Percentiles rank a stretch among this genome's conserved stretches.
Evolutionary conservation across 2,888 invertebrate genomes (phyloP).

Genomic region (Erebia aethiops): DNA sequence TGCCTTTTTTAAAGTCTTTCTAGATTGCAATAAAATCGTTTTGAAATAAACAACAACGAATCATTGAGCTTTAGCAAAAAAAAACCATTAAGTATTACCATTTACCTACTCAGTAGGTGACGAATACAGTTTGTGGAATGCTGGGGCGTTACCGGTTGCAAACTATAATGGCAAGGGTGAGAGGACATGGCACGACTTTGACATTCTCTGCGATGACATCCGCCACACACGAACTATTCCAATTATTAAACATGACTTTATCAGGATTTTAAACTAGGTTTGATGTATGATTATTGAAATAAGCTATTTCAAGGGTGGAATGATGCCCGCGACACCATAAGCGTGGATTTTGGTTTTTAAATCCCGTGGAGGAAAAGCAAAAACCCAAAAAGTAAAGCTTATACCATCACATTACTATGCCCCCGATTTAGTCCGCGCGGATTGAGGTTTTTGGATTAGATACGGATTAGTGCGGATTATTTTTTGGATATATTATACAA

Average conservation of each 20-base stretch:
- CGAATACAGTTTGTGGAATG: conserved; percentile 16
- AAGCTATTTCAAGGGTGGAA: neutral
- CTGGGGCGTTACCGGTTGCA: conserved; percentile 24
- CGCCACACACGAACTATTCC: conserved; percentile 19
- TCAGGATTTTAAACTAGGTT: neutral
- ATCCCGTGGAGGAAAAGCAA: too few relatives aligned
- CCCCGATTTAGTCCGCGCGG: too few relatives aligned
- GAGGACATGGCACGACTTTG: conserved; percentile 38
- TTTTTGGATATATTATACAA: too few relatives aligned
- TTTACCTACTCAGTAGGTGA: conserved; percentile 8
- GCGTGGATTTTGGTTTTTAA: too few relatives aligned
- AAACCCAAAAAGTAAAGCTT: too few relatives aligned
- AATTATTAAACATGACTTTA: neutral
- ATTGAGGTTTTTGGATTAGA: too few relatives aligned
- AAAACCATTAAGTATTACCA: too few relatives aligned
- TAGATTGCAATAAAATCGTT: neutral
- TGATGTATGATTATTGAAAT: neutral
- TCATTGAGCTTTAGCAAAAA: too few relatives aligned
- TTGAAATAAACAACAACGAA: neutral
- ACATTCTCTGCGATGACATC: conserved; percentile 28
- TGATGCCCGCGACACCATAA: too few relatives aligned
- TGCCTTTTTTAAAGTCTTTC: too few relatives aligned
- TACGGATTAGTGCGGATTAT: too few relatives aligned
- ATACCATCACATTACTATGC: too few relatives aligned
- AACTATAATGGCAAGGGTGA: conserved; percentile 30